Base-by-base conservation (phyloP, 2,888 invertebrate species). In the Drosophila picticornis region DNA sequence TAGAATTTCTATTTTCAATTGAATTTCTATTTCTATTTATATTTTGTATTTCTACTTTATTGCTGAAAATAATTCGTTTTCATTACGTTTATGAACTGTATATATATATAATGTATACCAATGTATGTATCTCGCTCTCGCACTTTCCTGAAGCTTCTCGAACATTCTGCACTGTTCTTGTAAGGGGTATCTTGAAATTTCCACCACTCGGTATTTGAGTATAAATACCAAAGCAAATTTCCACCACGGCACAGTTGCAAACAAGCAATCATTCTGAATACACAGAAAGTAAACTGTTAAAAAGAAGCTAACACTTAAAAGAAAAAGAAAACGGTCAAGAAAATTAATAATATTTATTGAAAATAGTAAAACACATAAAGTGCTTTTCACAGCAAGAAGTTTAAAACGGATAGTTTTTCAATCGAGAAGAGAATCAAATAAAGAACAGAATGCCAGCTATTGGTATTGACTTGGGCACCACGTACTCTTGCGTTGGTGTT, bases 401-500 rank as follows among this genome's bases (percentile, higher is more conserved):
- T 19, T 16, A 58, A 32, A 32, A 19, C 27, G 25, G 16, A 22
- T 53, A 19, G 31, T 27, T 29, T 11, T 19, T 31, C 10, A 46
- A n/a, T 22, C 38, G 4, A 25, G 16, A 31, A 50, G 4, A 50
- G 11, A 29, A n/a, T 10, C 4, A 52, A 53, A 10, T 31, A 46
- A 31, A 7, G 3, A 6, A 43, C 16, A 55, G 13, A 46, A 67
- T 67, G 67, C 69, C 67, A 56, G 78, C 78, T 5, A 72, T 78
- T 62, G 77, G 81, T 48, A 78, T 80, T 55, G 78, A 78, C 55
- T 56, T 78, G 81, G 78, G 83, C 22, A 97, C 97, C 61, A 97
- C 97, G 19, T 98, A 96, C 93, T 97, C 97, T 60, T 97, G 97
- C 91, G 97, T 97, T 40, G 97, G 96, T 43, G 96, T 97, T 7